Evolutionary conservation across 2,888 invertebrate species (phyloP).

Genomic region (Andrena marginata): DNA sequence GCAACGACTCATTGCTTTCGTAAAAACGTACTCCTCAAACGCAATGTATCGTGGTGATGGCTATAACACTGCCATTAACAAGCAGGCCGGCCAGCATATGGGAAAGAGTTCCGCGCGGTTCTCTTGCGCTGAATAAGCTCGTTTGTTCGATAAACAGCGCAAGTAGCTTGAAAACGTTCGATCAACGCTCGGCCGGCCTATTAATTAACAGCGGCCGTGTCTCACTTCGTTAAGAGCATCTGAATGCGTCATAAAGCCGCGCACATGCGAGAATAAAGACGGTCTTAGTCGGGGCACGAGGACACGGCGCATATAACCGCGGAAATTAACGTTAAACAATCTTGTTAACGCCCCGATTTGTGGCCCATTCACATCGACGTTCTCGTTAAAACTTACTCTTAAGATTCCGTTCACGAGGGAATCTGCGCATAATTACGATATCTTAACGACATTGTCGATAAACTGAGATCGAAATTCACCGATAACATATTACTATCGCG

Average conservation of each 20-base stretch:
- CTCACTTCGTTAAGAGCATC: slow-evolving; percentile 70
- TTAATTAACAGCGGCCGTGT: slow-evolving; percentile 70
- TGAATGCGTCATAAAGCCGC: slow-evolving; percentile 66
- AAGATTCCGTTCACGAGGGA: not conserved
- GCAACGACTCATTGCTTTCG: slow-evolving; percentile 43
- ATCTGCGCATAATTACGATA: not conserved
- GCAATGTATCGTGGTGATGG: slow-evolving; percentile 48
- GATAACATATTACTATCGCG: no score
- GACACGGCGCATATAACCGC: slow-evolving; percentile 64
- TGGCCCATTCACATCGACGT: slow-evolving; percentile 53
- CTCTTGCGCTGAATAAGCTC: slow-evolving; percentile 70
- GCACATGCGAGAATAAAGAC: slow-evolving; percentile 30
- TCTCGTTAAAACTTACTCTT: not conserved
- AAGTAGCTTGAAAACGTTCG: slow-evolving; percentile 68
- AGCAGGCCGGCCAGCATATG: slow-evolving; percentile 43
- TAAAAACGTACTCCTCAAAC: slow-evolving; percentile 35
- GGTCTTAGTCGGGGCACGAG: slow-evolving; percentile 34
- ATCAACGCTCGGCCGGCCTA: slow-evolving; percentile 67
- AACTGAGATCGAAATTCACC: no score
- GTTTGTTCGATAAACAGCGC: slow-evolving; percentile 73
- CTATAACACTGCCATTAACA: slow-evolving; percentile 68
- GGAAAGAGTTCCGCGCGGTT: slow-evolving; percentile 44
- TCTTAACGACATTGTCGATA: not conserved
- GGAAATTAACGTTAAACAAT: slow-evolving; percentile 55
- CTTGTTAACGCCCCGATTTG: slow-evolving; percentile 63